phyloP scores from a whole-genome alignment of 1,140 invertebrate species.

The Solenopsis invicta region DNA sequence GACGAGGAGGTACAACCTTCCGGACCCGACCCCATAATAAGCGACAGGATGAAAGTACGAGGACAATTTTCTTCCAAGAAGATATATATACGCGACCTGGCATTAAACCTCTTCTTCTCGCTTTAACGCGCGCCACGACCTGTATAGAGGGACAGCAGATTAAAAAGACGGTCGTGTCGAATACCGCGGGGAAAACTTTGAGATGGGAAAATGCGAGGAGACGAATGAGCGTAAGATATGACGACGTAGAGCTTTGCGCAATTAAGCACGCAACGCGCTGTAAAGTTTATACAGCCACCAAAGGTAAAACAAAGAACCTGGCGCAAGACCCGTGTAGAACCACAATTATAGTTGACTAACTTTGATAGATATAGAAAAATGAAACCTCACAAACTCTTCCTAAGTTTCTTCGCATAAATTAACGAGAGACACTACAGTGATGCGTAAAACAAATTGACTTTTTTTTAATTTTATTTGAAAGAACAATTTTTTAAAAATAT shows the following conservation, averaged over 20 bases:
- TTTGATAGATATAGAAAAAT: neutral
- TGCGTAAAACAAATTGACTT: too few species aligned
- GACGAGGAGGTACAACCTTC: slow-evolving; percentile 21
- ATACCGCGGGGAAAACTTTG: neutral
- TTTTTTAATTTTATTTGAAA: too few species aligned
- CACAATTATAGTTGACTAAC: neutral
- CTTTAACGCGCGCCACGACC: slow-evolving; percentile 1
- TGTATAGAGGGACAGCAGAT: neutral
- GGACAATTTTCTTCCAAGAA: slow-evolving; percentile 43
- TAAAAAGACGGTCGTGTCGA: slow-evolving; percentile 29
- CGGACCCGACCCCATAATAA: slow-evolving; percentile 35
- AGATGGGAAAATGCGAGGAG: neutral
- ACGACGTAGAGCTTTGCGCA: neutral
- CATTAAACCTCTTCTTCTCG: slow-evolving; percentile 22
- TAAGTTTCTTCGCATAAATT: neutral
- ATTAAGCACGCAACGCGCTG: slow-evolving; percentile 22
- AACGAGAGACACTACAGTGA: too few species aligned
- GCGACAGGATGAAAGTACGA: slow-evolving; percentile 50
- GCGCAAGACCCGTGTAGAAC: slow-evolving; percentile 16
- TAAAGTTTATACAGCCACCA: neutral
- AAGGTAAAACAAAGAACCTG: neutral
- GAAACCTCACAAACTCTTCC: neutral
- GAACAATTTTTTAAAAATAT: too few species aligned
- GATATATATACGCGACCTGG: slow-evolving; percentile 50
- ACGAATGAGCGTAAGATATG: neutral